Evolutionary conservation across 1,140 invertebrate species (phyloP).

Genomic region (Solen grandis): DNA sequence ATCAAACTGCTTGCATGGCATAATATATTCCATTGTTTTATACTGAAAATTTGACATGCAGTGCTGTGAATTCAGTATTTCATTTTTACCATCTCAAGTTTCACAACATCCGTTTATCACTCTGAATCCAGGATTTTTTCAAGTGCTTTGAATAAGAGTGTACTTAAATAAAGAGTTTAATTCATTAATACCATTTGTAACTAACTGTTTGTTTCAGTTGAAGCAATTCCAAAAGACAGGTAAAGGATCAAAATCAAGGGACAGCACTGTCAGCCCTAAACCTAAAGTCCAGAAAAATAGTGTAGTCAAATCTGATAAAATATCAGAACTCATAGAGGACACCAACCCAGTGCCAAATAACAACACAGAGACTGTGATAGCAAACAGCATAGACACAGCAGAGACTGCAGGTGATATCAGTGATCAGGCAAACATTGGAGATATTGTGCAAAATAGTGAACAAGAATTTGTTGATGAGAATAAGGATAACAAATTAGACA

Average conservation of each 20-base stretch:
- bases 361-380: conserved; percentile 14
- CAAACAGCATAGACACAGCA: conserved; percentile 13
- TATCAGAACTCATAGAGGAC: too few species aligned
- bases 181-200: too few species aligned
- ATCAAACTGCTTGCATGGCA: too few species aligned
- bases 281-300: conserved; percentile 22
- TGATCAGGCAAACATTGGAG: background rate
- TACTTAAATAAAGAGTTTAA: too few species aligned
- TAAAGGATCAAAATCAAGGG: conserved; percentile 50
- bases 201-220: conserved; percentile 61
- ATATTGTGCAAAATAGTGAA: too few species aligned
- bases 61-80: too few species aligned
- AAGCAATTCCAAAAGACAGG: conserved; percentile 68
- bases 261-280: conserved; percentile 37
- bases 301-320: conserved; percentile 7
- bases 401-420: background rate
- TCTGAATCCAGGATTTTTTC: too few species aligned
- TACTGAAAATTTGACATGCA: too few species aligned
- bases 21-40: too few species aligned
- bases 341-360: background rate
- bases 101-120: too few species aligned
- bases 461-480: conserved; percentile 25
- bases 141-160: too few species aligned
- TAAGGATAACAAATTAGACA: conserved; percentile 19
- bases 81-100: too few species aligned